Conservation (phyloP, 2,888 invertebrate genomes). For the Agapostemon virescens region DNA sequence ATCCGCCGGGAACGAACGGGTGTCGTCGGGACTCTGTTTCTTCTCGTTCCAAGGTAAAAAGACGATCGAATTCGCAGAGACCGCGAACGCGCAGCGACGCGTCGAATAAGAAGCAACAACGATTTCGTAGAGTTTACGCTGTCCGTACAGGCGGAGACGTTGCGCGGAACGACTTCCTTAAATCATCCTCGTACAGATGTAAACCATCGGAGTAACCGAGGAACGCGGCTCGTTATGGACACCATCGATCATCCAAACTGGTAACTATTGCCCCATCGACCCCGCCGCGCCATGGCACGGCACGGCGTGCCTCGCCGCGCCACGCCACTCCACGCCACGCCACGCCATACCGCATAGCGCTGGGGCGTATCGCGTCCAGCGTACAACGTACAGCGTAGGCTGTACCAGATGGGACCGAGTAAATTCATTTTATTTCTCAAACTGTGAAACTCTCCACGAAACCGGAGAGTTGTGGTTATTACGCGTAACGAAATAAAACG, state of each 20-base stretch:
- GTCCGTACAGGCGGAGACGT: background rate
- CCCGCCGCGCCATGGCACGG: background rate
- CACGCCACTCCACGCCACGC: too few species aligned
- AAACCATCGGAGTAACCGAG: background rate
- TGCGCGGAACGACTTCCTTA: background rate
- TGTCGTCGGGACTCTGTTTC: background rate
- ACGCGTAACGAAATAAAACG: background rate
- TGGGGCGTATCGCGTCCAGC: background rate
- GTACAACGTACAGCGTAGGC: background rate
- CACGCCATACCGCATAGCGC: too few species aligned
- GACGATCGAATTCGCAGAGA: too few species aligned
- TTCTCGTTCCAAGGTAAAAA: background rate
- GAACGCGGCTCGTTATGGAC: background rate
- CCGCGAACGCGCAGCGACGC: too few species aligned
- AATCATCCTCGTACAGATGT: background rate
- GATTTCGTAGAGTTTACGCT: background rate
- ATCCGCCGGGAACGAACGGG: background rate
- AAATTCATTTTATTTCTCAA: slow-evolving; percentile 3
- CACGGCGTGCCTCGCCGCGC: too few species aligned
- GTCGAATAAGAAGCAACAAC: too few species aligned
- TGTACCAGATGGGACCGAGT: too few species aligned
- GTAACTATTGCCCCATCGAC: background rate
- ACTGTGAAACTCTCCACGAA: background rate
- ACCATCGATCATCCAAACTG: background rate
- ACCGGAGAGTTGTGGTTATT: background rate